Percentiles rank a stretch among this genome's conserved stretches.
These are phyloP conservation scores for Phortica okadai DNA, from an alignment of 2,888 invertebrate species.

Conservation along the genomic window DNA sequence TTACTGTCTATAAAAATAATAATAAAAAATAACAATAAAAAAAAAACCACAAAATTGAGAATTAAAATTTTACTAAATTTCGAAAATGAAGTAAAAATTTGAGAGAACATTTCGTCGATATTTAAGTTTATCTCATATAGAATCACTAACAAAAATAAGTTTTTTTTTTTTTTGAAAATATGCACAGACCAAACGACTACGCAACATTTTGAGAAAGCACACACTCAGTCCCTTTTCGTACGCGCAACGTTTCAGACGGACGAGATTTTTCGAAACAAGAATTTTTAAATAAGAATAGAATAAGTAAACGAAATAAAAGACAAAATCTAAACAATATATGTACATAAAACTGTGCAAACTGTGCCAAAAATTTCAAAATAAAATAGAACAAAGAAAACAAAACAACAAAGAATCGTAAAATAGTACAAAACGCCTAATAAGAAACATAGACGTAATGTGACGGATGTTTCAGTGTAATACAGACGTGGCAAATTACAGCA, in stretches of 20 bases:
- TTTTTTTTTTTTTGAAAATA: neutral
- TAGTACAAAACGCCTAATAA: neutral
- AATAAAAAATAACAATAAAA: neutral
- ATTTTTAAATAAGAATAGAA: neutral
- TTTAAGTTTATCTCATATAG: neutral
- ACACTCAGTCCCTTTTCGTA: neutral
- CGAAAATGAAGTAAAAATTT: neutral
- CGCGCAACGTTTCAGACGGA: neutral
- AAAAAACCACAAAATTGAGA: neutral
- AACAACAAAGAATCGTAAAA: neutral
- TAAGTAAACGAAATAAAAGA: neutral
- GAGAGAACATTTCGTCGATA: neutral
- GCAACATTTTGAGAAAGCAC: neutral
- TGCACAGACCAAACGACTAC: neutral
- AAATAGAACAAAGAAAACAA: neutral
- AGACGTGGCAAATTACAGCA: neutral
- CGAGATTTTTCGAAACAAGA: neutral
- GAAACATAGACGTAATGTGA: neutral
- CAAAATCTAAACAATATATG: neutral
- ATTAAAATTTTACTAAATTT: neutral
- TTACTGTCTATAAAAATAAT: no score
- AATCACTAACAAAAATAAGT: neutral
- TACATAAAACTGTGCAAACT: neutral
- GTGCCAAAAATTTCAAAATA: slow-evolving; percentile 26
- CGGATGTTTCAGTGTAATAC: neutral